phyloP scores from a whole-genome alignment of 1,140 invertebrate species.

The Drosophila auraria region DNA sequence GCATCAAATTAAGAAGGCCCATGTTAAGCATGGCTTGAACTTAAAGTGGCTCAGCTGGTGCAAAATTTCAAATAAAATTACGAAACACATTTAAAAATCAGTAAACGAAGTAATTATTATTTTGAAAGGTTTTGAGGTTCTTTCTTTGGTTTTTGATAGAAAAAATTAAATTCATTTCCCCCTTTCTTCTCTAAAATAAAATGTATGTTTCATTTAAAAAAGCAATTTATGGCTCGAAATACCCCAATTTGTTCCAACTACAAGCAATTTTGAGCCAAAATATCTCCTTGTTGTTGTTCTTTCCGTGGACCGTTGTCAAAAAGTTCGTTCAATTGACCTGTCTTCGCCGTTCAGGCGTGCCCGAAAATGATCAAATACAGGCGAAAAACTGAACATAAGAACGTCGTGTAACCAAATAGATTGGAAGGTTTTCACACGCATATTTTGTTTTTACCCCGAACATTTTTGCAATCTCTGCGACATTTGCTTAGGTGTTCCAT shows the following conservation, averaged over 20 bases:
- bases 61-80: no score
- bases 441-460: slow-evolving; percentile 26
- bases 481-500: slow-evolving; percentile 15
- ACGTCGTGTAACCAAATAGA: slow-evolving; percentile 47
- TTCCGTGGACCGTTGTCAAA: slow-evolving; percentile 11
- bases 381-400: slow-evolving; percentile 28
- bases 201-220: slow-evolving; percentile 15
- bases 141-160: no score
- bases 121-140: no score
- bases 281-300: slow-evolving; percentile 12
- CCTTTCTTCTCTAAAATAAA: not conserved
- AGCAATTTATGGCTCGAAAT: slow-evolving; percentile 18
- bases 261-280: slow-evolving; percentile 6
- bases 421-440: slow-evolving; percentile 47
- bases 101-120: no score
- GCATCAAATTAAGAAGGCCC: no score
- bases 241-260: slow-evolving; percentile 11
- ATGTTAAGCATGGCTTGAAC: no score
- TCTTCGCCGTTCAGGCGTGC: slow-evolving; percentile 30
- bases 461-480: slow-evolving; percentile 12
- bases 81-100: no score
- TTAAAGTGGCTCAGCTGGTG: no score
- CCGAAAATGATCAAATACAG: slow-evolving; percentile 22
- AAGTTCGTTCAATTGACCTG: slow-evolving; percentile 42
- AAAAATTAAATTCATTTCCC: not conserved